Evolutionary conservation across 2,797 vertebrate species (phyloP).

Genomic region (Characodon lateralis): DNA sequence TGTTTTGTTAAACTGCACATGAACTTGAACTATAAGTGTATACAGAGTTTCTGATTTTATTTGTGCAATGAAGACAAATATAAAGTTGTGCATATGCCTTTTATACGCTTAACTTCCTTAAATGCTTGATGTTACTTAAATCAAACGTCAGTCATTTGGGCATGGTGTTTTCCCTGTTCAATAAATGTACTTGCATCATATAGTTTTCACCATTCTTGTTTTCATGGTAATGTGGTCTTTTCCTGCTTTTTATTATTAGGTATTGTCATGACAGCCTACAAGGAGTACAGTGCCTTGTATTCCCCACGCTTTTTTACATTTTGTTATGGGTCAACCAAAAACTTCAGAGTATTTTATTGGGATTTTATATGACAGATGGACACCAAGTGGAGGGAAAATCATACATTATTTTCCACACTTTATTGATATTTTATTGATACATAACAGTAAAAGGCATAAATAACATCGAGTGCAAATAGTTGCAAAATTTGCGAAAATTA

Average conservation of each 20-base stretch:
- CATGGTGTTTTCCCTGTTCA: not conserved
- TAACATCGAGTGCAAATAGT: too few species aligned
- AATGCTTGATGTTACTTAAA: too few species aligned
- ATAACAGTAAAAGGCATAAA: too few species aligned
- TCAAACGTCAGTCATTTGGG: too few species aligned
- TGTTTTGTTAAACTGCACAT: not conserved
- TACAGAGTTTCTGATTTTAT: not conserved
- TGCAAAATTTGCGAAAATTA: too few species aligned
- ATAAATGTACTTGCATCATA: not conserved
- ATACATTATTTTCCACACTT: too few species aligned
- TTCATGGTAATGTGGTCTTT: not conserved
- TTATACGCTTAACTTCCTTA: too few species aligned
- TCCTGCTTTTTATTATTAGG: not conserved
- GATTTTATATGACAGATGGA: not conserved
- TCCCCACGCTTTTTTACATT: not conserved
- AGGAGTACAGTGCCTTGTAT: not conserved
- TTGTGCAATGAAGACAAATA: not conserved
- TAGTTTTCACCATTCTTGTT: not conserved
- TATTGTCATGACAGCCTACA: not conserved
- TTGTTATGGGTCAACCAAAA: not conserved
- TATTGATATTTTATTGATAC: too few species aligned
- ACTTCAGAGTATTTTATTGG: not conserved
- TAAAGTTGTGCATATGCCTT: not conserved
- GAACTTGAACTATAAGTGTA: not conserved
- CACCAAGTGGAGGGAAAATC: not conserved